Percentiles rank a stretch among this genome's conserved stretches.
Evolutionary conservation across 1,140 invertebrate genomes (phyloP).

Genomic region (Neodiprion lecontei): DNA sequence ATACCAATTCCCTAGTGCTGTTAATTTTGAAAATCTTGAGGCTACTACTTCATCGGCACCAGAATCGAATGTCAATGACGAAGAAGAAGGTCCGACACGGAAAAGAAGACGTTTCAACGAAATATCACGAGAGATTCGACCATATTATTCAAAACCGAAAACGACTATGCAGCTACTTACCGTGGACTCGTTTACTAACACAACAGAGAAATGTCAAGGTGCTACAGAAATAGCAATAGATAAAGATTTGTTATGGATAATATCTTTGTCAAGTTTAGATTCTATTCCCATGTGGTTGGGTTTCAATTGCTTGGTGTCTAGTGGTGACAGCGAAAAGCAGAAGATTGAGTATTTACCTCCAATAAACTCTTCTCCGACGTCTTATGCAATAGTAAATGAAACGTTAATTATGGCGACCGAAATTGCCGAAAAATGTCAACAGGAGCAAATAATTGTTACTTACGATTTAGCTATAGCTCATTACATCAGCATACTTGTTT

Average conservation of each 20-base stretch:
- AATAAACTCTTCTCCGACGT: slow-evolving; percentile 27
- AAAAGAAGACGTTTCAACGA: slow-evolving; percentile 35
- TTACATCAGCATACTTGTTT: too few species aligned
- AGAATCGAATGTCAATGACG: slow-evolving; percentile 16
- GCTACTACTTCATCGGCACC: slow-evolving; percentile 21
- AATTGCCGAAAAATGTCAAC: slow-evolving; percentile 33
- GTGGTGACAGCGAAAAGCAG: slow-evolving; percentile 37
- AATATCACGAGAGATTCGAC: slow-evolving; percentile 30
- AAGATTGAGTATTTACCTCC: slow-evolving; percentile 34
- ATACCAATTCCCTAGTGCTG: slow-evolving; percentile 39
- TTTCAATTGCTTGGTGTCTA: slow-evolving; percentile 38
- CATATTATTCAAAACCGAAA: slow-evolving; percentile 30
- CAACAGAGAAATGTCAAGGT: slow-evolving; percentile 25
- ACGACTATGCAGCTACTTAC: slow-evolving; percentile 20
- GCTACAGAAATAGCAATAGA: slow-evolving; percentile 33
- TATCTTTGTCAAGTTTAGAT: slow-evolving; percentile 41
- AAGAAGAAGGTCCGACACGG: slow-evolving; percentile 14
- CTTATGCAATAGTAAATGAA: slow-evolving; percentile 31
- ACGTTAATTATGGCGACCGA: slow-evolving; percentile 33
- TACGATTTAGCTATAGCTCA: slow-evolving; percentile 27
- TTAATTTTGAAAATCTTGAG: slow-evolving; percentile 14
- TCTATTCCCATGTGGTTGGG: slow-evolving; percentile 45
- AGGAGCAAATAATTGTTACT: slow-evolving; percentile 32
- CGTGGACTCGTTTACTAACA: slow-evolving; percentile 22
- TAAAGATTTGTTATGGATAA: slow-evolving; percentile 44